phyloP scores from a whole-genome alignment of 2,113 vertebrate species.

The Sus scrofa region T2T-Sscrofa CM000830.6:21757001-21757500 shows the following conservation, averaged over 20 bases:
- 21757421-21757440: background rate
- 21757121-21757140: background rate
- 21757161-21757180: background rate
- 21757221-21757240: background rate
- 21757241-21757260: background rate
- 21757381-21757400: constrained; percentile 39
- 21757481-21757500: background rate
- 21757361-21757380: background rate
- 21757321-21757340: constrained; percentile 30
- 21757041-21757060: background rate
- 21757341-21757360: background rate
- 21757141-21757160: background rate
- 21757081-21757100: background rate
- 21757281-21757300: background rate
- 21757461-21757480: constrained; percentile 29
- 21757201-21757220: constrained; percentile 33
- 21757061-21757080: background rate
- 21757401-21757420: constrained; percentile 22
- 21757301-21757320: background rate
- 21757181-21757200: background rate
- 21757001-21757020: too few species aligned
- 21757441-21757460: background rate
- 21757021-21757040: too few species aligned
- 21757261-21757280: background rate
- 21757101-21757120: background rate